Evolutionary conservation across 2,888 invertebrate genomes (phyloP), one percentile per base, ranked within the genome.

Genomic region (Helobdella robusta): DNA sequence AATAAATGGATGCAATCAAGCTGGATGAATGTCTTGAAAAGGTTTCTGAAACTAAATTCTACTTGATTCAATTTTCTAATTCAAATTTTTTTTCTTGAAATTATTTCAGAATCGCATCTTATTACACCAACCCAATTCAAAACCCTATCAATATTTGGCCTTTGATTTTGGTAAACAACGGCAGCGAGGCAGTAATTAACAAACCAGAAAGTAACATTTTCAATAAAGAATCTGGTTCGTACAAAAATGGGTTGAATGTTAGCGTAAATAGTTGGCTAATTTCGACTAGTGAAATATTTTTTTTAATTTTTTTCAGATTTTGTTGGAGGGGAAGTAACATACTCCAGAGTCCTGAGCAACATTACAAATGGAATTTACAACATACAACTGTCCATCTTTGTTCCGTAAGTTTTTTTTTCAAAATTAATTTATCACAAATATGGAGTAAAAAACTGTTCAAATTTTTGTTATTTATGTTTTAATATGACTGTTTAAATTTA

Each of bases 111-210:
- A 52, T 63, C 4, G 23, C 34, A 5, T 63, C 52, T 18, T 63
- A 52, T 28, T 63, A 23, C 35, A 63, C 50, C 35, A 34, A 63
- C 35, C 35, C 35, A 15, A n/a, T 30, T 1, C 50, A 35, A n/a
- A 23, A 4, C 6, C 63, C 35, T n/a, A 54, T 63, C 32, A 63
- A 63, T 23, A 63, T 63, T 8, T 63, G 63, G 63, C 63, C 63
- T 34, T 50, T 54, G 20, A 32, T 63, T n/a, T 35, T 20, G 32
- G 52, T 56, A 4, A n/a, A 34, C 18, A 6, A 48, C 23, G 52
- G 30, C n/a, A 34, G 8, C 25, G 52, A 63, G 35, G 35, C 54
- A 8, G 6, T 63, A 2, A n/a, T 63, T 4, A 3, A 6, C n/a
- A 63, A 25, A 32, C 54, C 63, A 4, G 28, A 18, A 25, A 30